phyloP scores from a whole-genome alignment of 2,888 invertebrate species.

The Lasioglossum figueresi region DNA sequence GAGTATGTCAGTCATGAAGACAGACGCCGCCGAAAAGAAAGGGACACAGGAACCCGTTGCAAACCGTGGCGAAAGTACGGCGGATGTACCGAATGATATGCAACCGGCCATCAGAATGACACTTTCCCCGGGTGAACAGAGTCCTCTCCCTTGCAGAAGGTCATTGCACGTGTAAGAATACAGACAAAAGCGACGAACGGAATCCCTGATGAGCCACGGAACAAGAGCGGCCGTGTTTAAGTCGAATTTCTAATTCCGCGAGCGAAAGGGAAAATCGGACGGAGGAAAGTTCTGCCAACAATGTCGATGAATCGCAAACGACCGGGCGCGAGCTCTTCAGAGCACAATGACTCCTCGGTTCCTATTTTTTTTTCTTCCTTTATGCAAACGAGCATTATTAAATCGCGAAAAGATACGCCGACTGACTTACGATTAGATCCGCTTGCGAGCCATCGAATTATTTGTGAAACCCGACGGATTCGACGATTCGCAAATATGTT shows the following conservation, averaged over 20 bases:
- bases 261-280: constrained; percentile 72
- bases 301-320: constrained; percentile 50
- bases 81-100: constrained; percentile 49
- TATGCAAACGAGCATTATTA: constrained; percentile 1
- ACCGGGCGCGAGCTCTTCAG: background rate
- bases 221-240: constrained; percentile 61
- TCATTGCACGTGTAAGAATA: constrained; percentile 73
- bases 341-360: background rate
- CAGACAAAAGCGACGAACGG: constrained; percentile 51
- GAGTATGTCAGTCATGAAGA: background rate
- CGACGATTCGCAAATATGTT: background rate
- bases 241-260: constrained; percentile 73
- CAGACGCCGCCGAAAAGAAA: constrained; percentile 26
- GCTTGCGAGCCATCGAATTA: background rate
- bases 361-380: background rate
- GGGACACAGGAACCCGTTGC: constrained; percentile 40
- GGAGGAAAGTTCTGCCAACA: constrained; percentile 63
- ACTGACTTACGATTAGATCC: background rate
- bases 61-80: constrained; percentile 62
- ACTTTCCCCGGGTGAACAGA: constrained; percentile 67
- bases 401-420: background rate
- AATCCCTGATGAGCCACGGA: constrained; percentile 67
- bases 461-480: background rate
- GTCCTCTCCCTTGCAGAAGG: constrained; percentile 64
- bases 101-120: constrained; percentile 61